Base-by-base conservation (phyloP, 2,113 vertebrate genomes). In the Nipponia nippon region DNA sequence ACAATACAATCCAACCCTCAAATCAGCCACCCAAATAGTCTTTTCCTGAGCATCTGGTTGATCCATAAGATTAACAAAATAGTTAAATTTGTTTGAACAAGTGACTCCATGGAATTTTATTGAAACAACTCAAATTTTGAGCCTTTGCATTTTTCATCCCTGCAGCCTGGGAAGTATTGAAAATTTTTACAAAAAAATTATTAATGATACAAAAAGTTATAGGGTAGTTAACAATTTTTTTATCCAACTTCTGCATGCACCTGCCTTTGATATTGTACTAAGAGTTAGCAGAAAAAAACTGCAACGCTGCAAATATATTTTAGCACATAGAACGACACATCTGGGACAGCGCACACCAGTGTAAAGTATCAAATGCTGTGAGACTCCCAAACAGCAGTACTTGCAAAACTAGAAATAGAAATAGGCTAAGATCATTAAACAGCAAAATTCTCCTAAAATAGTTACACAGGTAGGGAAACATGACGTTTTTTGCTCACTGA, bases 351-450 rank as follows among this genome's bases (percentile, higher is more conserved):
- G 3, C 58, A 94, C 53, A 67, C 70, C 63, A 92, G 53, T 92
- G 87, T 76, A 95, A 96, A 94, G 80, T 73, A 94, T 97, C 49
- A 83, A 89, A 92, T 88, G 49, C 49, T 70, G 72, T 50, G 9
- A 97, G 89, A 69, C 53, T 97, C 49, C 47, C 66, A 96, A 98
- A 97, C 63, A 97, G 94, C 96, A 96, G 53, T 56, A 93, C 52
- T 94, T 97, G 97, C 97, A 97, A 97, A 97, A 93, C 87, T 95
- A 91, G 89, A 96, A 97, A 96, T 87, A 97, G 93, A 97, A 95
- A 88, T 95, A 97, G 90, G 89, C 58, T 94, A 72, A 83, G 81
- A 94, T 96, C 91, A 88, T 96, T 92, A 95, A 97, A 88, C 53
- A 84, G 77, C 63, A 95, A 85, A 95, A 87, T 70, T 91, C 32